These are phyloP conservation scores for Athene noctua DNA, from an alignment of 2,113 vertebrate genomes.

Conservation along the genomic window DNA sequence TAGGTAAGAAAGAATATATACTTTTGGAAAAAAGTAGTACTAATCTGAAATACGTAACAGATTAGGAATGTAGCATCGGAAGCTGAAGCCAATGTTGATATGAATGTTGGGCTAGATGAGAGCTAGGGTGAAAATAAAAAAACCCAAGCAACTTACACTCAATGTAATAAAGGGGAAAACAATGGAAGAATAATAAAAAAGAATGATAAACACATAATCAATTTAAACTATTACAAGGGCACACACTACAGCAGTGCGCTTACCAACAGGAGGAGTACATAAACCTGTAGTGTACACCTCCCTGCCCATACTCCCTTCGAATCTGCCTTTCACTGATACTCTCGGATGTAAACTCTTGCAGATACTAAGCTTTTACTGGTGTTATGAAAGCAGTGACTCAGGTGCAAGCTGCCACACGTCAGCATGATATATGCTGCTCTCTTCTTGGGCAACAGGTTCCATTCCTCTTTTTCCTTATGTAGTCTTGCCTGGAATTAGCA, in stretches of 20 bases:
- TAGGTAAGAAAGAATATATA: background rate
- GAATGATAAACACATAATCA: too few relatives aligned
- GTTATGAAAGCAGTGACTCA: slow-evolving; percentile 28
- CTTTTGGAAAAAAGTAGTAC: background rate
- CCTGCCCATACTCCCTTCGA: background rate
- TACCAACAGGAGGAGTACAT: background rate
- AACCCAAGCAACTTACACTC: background rate
- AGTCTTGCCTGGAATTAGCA: background rate
- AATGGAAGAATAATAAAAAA: background rate
- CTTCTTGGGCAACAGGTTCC: slow-evolving; percentile 20
- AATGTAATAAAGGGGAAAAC: background rate
- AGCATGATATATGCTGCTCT: background rate
- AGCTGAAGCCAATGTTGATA: background rate
- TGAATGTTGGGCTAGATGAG: background rate
- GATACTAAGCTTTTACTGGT: background rate
- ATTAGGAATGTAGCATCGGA: background rate
- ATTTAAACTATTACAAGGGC: background rate
- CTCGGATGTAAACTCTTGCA: background rate
- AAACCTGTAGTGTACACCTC: background rate
- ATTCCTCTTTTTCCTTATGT: background rate
- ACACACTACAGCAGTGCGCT: background rate
- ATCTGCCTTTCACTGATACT: background rate
- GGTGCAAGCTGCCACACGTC: background rate
- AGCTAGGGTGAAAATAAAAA: background rate
- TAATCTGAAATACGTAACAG: background rate